Base-by-base conservation (phyloP, 2,797 vertebrate species). In the Rhadinocentrus ornatus region DNA sequence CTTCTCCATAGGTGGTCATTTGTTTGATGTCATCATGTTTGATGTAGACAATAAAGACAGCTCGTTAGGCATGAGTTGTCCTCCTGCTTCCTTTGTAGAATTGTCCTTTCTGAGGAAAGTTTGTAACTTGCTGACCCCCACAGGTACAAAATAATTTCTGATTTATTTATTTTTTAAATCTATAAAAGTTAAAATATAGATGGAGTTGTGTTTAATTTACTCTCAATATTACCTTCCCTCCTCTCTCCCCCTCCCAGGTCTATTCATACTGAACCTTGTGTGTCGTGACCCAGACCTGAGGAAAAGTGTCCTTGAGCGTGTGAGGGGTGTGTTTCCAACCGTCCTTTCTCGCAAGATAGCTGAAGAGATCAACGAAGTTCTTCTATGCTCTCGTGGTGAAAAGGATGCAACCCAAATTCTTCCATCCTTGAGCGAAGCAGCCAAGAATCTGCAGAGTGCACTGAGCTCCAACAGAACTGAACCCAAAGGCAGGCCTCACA, bases 41-140 rank as follows among this genome's bases (percentile, higher is more conserved):
- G 98, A 99, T 29, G 96, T 98, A 15, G 97, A 99, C 89, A 98
- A 96, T 69, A 99, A 99, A 87, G 97, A 99, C 71, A 87, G 92
- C 32, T 92, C 89, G 0, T 71, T 99, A 83, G 98, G 98, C 4
- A 98, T 99, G 94, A 99, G 97, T 86, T 99, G 98, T 77, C 98
- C 98, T 0, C 98, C 98, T 0, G 91, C 95, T 63, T 95, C 95
- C 11, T 99, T 99, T 69, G 95, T 99, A 73, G 96, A 98, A 81
- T 91, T 85, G 3, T 26, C 71, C 2, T 92, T 99, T 37, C 88
- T 99, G 64, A 93, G 95, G 76, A 96, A 96, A 73, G 96, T 99
- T 66, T 85, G 77, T 89, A 90, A 85, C 69, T 90, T 97, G 80
- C 93, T 99, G 29, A 94, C 92, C 67, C 88, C 90, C n/a, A 93